These are phyloP conservation scores for Andrena minutula DNA, from an alignment of 2,888 invertebrate species.

Conservation along the genomic window DNA sequence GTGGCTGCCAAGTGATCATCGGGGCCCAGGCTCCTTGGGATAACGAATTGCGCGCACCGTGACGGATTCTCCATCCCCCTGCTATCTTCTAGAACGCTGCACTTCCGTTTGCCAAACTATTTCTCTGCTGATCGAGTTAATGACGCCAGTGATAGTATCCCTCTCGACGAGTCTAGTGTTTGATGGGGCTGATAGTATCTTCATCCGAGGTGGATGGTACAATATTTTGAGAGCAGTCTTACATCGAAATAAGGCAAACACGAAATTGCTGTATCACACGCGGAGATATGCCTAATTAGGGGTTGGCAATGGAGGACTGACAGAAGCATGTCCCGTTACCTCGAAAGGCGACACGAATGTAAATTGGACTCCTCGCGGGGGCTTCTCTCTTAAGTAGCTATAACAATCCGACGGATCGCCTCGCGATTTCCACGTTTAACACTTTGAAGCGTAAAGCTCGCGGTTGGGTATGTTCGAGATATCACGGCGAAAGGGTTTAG, in stretches of 20 bases:
- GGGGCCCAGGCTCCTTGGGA: background rate
- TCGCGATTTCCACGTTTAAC: constrained; percentile 8
- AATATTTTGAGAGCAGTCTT: background rate
- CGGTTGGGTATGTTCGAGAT: constrained; percentile 57
- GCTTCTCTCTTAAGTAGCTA: constrained; percentile 17
- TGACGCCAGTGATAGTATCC: too few relatives aligned
- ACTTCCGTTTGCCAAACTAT: too few relatives aligned
- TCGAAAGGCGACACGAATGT: constrained; percentile 75
- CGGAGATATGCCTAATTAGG: constrained; percentile 75
- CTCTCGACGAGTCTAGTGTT: too few relatives aligned
- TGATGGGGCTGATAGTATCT: too few relatives aligned
- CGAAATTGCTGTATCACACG: constrained; percentile 29
- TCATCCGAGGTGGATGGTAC: background rate
- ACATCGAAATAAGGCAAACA: constrained; percentile 11
- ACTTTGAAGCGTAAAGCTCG: constrained; percentile 71
- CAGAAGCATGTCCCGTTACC: constrained; percentile 67
- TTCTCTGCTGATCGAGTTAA: too few relatives aligned
- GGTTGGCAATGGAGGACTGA: constrained; percentile 66
- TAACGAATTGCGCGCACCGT: constrained; percentile 15
- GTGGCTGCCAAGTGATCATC: constrained; percentile 34
- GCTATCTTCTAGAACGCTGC: background rate
- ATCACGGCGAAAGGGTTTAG: constrained; percentile 29
- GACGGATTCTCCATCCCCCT: background rate
- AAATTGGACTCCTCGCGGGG: constrained; percentile 74
- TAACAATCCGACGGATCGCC: background rate